A percentile compares a stretch with the other conserved stretches of the same genome.
These are phyloP conservation scores for Corythoichthys haematopterus DNA, from an alignment of 2,113 vertebrate species.

Conservation along the genomic window DNA sequence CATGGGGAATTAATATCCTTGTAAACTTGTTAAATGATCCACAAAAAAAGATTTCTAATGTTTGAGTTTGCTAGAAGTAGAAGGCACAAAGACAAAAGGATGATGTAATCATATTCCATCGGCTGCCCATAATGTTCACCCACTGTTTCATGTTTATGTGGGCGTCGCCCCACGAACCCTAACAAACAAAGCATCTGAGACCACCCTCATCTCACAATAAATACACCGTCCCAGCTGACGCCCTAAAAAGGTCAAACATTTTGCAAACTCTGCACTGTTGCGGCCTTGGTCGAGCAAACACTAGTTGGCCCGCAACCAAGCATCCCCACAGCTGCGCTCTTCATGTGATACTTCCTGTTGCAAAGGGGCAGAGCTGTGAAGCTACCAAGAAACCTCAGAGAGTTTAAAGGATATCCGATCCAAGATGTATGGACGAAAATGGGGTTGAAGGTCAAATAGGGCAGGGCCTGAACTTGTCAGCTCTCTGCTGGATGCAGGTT, in stretches of 20 bases:
- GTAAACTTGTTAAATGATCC: slow-evolving; percentile 6
- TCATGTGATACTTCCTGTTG: slow-evolving; percentile 30
- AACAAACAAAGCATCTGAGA: slow-evolving; percentile 35
- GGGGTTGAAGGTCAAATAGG: neutral
- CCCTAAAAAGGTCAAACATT: slow-evolving; percentile 27
- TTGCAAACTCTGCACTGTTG: slow-evolving; percentile 26
- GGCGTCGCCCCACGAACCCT: slow-evolving; percentile 23
- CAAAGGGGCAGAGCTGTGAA: slow-evolving; percentile 3
- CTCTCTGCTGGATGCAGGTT: neutral
- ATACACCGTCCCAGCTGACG: slow-evolving; percentile 29
- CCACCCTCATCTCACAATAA: slow-evolving; percentile 37
- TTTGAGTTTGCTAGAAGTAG: neutral
- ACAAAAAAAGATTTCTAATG: neutral
- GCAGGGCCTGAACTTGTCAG: neutral
- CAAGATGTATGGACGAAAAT: neutral
- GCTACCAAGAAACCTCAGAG: neutral
- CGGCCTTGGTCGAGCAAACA: slow-evolving; percentile 38
- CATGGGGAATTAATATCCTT: slow-evolving; percentile 6
- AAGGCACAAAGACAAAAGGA: neutral
- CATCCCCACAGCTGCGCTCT: slow-evolving; percentile 51
- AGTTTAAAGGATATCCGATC: neutral
- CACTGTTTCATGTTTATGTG: slow-evolving; percentile 10
- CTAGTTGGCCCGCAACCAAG: slow-evolving; percentile 19
- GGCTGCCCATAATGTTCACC: neutral
- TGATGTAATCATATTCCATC: slow-evolving; percentile 3